Conservation (phyloP, 2,113 vertebrate species). For the Scomber japonicus region DNA sequence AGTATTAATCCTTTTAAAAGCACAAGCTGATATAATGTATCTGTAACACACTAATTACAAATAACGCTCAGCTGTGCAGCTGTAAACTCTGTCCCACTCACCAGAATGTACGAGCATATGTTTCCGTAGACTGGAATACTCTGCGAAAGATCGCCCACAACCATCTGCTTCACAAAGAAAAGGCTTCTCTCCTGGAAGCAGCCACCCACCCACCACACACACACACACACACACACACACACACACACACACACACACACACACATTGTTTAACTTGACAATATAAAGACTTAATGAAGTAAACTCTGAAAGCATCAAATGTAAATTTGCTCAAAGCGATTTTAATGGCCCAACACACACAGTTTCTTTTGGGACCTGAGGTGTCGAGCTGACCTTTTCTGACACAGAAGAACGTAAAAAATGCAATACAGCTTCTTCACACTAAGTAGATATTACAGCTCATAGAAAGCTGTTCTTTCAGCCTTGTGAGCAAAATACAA, state of each 20-base stretch:
- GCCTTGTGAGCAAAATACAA: constrained; percentile 19
- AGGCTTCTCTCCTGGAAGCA: constrained; percentile 92
- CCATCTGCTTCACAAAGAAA: constrained; percentile 96
- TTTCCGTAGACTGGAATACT: constrained; percentile 99
- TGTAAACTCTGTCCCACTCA: constrained; percentile 72
- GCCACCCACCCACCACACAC: constrained; percentile 27
- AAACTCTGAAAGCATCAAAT: constrained; percentile 12
- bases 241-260: constrained; percentile 7
- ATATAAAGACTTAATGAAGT: constrained; percentile 11
- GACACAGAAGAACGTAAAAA: neutral
- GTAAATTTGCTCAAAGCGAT: constrained; percentile 7
- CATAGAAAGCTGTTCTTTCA: constrained; percentile 6
- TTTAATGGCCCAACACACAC: neutral
- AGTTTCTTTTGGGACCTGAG: neutral
- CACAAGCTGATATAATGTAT: neutral
- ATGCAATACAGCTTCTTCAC: neutral
- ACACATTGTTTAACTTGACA: constrained; percentile 20
- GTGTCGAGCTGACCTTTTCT: constrained; percentile 29
- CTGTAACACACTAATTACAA: neutral
- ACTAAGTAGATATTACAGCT: neutral
- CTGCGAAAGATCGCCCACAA: constrained; percentile 96
- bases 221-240: constrained; percentile 8
- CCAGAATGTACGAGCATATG: constrained; percentile 98
- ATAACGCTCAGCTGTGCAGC: constrained; percentile 8
- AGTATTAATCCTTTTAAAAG: neutral